A percentile compares a stretch with the other conserved stretches of the same genome.
These are phyloP conservation scores for Leptinotarsa haldemani DNA, from an alignment of 2,888 invertebrate genomes.

Conservation along the genomic window DNA sequence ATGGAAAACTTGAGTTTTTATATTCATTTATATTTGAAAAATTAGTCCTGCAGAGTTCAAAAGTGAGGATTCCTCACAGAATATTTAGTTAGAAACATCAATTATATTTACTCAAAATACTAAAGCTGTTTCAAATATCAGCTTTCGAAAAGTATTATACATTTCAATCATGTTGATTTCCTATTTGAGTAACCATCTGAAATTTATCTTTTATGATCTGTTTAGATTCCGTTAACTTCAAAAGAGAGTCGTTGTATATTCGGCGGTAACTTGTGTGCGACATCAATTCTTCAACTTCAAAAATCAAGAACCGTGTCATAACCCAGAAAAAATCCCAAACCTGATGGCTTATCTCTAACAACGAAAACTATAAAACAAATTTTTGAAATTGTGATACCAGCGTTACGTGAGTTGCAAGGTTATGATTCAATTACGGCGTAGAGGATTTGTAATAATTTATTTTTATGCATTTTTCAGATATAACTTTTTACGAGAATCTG, in stretches of 20 bases:
- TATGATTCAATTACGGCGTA: constrained; percentile 50
- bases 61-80: too few species aligned
- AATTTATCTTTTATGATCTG: too few species aligned
- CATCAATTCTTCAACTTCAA: constrained; percentile 17
- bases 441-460: constrained; percentile 52
- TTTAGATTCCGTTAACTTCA: background rate
- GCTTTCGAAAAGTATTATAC: too few species aligned
- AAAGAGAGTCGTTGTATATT: background rate
- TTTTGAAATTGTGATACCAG: constrained; percentile 42
- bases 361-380: constrained; percentile 41
- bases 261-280: background rate
- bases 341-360: constrained; percentile 39
- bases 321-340: constrained; percentile 8
- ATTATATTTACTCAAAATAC: too few species aligned
- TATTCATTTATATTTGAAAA: too few species aligned
- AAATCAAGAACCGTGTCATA: constrained; percentile 15
- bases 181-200: too few species aligned
- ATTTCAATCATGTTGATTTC: too few species aligned
- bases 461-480: constrained; percentile 50
- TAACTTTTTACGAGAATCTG: constrained; percentile 43
- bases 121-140: too few species aligned
- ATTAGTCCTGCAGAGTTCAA: too few species aligned
- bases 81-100: too few species aligned
- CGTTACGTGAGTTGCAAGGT: constrained; percentile 47
- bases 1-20: too few species aligned